phyloP scores from a whole-genome alignment of 1,140 invertebrate species.

The Drosophila trapezifrons region DNA sequence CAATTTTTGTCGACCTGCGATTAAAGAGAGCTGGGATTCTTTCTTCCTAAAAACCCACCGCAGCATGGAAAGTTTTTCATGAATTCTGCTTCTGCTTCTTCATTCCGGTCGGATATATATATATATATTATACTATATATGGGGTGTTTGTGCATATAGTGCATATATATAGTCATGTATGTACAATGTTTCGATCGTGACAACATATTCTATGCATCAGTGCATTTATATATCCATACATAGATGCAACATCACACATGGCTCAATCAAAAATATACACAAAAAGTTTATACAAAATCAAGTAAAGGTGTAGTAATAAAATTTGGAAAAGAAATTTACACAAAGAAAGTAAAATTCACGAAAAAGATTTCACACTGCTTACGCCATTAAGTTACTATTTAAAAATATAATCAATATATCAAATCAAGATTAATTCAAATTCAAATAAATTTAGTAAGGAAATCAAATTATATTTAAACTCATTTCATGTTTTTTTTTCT shows the following conservation, averaged over 20 bases:
- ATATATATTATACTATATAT: constrained; percentile 33
- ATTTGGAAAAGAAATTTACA: constrained; percentile 45
- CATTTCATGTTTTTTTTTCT: constrained; percentile 31
- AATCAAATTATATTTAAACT: constrained; percentile 47
- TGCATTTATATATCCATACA: constrained; percentile 43
- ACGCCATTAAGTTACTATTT: constrained; percentile 35
- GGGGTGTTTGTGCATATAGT: constrained; percentile 40
- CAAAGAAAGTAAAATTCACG: constrained; percentile 68
- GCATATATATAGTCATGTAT: constrained; percentile 41
- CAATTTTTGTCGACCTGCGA: background rate
- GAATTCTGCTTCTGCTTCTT: constrained; percentile 64
- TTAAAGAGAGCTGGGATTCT: constrained; percentile 15
- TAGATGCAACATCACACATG: constrained; percentile 49
- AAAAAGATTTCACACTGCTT: constrained; percentile 72
- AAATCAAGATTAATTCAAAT: constrained; percentile 57
- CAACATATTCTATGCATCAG: constrained; percentile 63
- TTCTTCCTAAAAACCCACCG: constrained; percentile 39
- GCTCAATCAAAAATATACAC: constrained; percentile 44
- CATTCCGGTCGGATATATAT: constrained; percentile 58
- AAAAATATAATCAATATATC: constrained; percentile 30
- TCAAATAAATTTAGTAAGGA: constrained; percentile 62
- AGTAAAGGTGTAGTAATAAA: constrained; percentile 28
- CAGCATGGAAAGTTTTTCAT: constrained; percentile 79
- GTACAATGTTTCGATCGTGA: constrained; percentile 45
- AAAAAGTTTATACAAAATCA: constrained; percentile 21